These are phyloP conservation scores for Blastobasis lacticolella DNA, from an alignment of 2,888 invertebrate genomes.

Conservation along the genomic window DNA sequence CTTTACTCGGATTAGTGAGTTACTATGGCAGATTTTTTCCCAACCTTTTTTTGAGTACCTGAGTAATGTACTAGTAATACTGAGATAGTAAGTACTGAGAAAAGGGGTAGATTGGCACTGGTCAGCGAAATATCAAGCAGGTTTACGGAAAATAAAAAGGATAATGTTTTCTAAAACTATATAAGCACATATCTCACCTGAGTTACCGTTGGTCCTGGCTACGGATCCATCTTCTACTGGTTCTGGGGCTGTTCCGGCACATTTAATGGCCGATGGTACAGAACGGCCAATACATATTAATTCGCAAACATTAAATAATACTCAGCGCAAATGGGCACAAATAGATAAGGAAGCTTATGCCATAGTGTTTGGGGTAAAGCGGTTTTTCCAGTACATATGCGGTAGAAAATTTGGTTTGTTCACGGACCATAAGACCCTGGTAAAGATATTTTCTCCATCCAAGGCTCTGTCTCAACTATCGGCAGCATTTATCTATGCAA, in stretches of 20 bases:
- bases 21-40: not conserved
- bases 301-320: not conserved
- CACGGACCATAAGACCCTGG: constrained; percentile 1
- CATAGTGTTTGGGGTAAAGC: not conserved
- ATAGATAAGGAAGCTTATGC: not conserved
- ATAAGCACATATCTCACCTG: not conserved
- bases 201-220: constrained; percentile 1
- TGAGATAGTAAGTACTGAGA: not conserved
- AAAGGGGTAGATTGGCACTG: not conserved
- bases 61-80: not conserved
- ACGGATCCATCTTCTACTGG: constrained; percentile 8
- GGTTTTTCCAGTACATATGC: constrained; percentile 1
- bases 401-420: not conserved
- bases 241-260: constrained; percentile 3
- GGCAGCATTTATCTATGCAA: constrained; percentile 1
- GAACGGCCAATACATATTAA: constrained; percentile 3
- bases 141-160: not conserved
- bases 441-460: not conserved
- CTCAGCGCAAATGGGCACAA: not conserved
- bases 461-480: not conserved
- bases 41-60: not conserved
- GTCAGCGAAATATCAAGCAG: not conserved
- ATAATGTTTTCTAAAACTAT: constrained; percentile 1
- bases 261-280: constrained; percentile 3
- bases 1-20: not conserved